phyloP scores from a whole-genome alignment of 2,797 vertebrate species.

The Acestrorhynchus altus region DNA sequence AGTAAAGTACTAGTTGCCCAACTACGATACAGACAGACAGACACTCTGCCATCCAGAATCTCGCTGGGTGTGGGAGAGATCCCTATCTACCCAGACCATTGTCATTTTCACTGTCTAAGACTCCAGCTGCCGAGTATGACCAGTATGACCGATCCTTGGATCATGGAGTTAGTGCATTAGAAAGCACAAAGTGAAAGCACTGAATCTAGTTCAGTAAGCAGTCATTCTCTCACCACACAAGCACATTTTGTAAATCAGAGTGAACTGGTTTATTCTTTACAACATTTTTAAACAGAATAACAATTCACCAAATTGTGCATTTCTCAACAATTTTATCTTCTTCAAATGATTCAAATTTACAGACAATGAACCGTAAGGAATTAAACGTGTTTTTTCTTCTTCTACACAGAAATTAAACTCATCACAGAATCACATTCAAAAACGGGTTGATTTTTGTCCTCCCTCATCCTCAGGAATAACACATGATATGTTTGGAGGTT shows the following conservation, averaged over 20 bases:
- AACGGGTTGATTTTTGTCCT: conserved; percentile 29
- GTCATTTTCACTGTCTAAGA: no score
- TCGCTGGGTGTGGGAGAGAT: no score
- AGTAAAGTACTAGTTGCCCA: no score
- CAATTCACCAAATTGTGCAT: conserved; percentile 78
- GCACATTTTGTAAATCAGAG: conserved; percentile 34
- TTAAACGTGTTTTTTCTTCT: conserved; percentile 65
- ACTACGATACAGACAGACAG: no score
- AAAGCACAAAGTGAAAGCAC: no score
- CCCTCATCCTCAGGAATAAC: conserved; percentile 37
- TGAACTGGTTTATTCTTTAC: conserved; percentile 74
- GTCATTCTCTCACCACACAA: neutral
- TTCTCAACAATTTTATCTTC: conserved; percentile 69
- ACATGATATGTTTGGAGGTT: conserved; percentile 48
- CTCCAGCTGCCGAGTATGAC: no score
- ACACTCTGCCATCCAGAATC: no score
- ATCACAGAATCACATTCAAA: conserved; percentile 53
- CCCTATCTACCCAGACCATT: no score
- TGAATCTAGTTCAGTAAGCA: neutral
- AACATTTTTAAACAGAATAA: conserved; percentile 75
- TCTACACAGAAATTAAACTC: conserved; percentile 50
- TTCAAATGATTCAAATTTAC: conserved; percentile 41
- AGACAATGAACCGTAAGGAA: conserved; percentile 65
- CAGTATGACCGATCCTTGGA: no score
- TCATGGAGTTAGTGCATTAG: no score